Evolutionary conservation across 2,797 vertebrate genomes (phyloP).

Genomic region (Ctenochaetus hawaiiensis): DNA sequence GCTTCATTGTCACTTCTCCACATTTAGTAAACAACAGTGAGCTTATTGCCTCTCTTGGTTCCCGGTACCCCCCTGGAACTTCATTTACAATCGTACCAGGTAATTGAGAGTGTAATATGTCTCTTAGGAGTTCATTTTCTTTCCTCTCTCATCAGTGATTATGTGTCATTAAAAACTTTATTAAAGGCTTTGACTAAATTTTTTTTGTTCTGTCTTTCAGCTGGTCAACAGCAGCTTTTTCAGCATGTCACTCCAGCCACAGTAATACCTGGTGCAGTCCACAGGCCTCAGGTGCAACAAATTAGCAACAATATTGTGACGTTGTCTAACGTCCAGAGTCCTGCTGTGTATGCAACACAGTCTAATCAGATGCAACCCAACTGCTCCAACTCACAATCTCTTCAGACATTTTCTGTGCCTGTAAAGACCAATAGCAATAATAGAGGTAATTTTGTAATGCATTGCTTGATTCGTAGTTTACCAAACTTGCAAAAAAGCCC

Average conservation of each 20-base stretch:
- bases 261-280: conserved; percentile 69
- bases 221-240: conserved; percentile 73
- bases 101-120: conserved; percentile 32
- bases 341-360: conserved; percentile 64
- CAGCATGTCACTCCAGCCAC: conserved; percentile 62
- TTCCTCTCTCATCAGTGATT: not conserved
- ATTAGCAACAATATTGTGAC: conserved; percentile 81
- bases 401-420: conserved; percentile 59
- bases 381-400: conserved; percentile 33
- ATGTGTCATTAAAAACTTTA: not conserved
- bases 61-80: conserved; percentile 72
- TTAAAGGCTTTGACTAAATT: not conserved
- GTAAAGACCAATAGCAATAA: conserved; percentile 44
- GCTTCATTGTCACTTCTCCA: conserved; percentile 77
- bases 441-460: conserved; percentile 55
- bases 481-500: not conserved
- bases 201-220: conserved; percentile 51
- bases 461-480: not conserved
- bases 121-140: not conserved
- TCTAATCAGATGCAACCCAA: conserved; percentile 48
- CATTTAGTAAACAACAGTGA: conserved; percentile 69
- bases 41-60: conserved; percentile 73
- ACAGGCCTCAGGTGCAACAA: conserved; percentile 79
- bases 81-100: conserved; percentile 79
- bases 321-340: conserved; percentile 75